A percentile compares a stretch with the other conserved stretches of the same genome.
phyloP scores from a whole-genome alignment of 1,140 invertebrate species.

The Hetaerina americana region DNA sequence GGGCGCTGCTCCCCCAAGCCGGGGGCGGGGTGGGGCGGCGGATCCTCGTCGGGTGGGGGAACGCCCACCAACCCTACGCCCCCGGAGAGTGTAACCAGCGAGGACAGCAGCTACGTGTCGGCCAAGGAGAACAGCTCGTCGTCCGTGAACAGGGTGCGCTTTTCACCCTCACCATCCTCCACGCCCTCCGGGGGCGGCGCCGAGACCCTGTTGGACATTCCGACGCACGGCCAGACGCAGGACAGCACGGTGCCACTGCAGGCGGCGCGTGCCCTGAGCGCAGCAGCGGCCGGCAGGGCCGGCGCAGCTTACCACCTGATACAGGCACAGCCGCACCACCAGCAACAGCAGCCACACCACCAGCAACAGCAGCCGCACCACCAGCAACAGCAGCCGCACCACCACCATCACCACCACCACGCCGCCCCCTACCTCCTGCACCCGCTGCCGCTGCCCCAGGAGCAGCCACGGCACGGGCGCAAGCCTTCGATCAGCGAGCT shows the following conservation, averaged over 20 bases:
- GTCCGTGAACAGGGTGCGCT: conserved; percentile 47
- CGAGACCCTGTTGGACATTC: conserved; percentile 43
- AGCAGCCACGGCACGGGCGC: conserved; percentile 14
- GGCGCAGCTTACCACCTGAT: not conserved
- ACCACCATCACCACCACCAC: not conserved
- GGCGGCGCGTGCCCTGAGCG: conserved; percentile 28
- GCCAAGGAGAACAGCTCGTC: conserved; percentile 57
- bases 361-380: not conserved
- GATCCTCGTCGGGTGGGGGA: conserved; percentile 37
- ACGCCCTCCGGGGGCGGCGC: conserved; percentile 12
- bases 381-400: not conserved
- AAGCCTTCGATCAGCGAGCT: conserved; percentile 39
- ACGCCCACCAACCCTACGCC: conserved; percentile 78
- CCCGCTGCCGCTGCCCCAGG: not conserved
- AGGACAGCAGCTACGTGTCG: conserved; percentile 71
- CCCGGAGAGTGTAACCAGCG: conserved; percentile 67
- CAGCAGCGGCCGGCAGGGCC: conserved; percentile 17
- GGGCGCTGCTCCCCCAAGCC: conserved; percentile 19
- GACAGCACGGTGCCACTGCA: conserved; percentile 49
- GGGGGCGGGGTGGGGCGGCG: conserved; percentile 39
- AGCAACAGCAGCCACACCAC: not conserved
- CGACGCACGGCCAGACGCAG: conserved; percentile 47
- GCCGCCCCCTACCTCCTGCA: not conserved
- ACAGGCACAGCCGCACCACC: not conserved
- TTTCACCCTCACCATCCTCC: conserved; percentile 20